Base-by-base conservation (phyloP, 2,888 invertebrate genomes). In the Liodrosophila aerea region DNA sequence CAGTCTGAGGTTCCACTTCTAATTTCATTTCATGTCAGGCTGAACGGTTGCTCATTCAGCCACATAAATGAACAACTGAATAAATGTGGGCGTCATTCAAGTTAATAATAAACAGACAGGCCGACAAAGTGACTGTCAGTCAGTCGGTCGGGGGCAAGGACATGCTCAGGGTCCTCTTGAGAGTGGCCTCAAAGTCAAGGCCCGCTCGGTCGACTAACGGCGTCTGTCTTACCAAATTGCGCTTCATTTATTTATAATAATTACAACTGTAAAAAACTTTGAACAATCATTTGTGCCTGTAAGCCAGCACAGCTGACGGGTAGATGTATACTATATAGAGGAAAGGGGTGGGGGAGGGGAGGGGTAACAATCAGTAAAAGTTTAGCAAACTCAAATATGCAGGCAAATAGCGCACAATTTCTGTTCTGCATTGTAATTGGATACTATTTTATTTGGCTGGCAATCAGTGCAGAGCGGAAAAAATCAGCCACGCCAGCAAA, bases 221-320 rank as follows among this genome's bases (percentile, higher is more conserved):
- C 54, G 59, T 51, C 50, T 62, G 82, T 22, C 56, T 60, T 57
- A 65, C 65, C 58, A 76, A 76, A 84, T 81, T 71, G 77, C 73
- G 77, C 82, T 81, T 81, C 86, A 81, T 81, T 81, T 81, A 86
- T 81, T 81, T 81, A 81, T 81, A 81, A 81, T 81, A 86, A 81
- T 81, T 81, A 81, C 81, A 76, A 71, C 68, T 60, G 74, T 64
- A 73, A 81, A 86, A 22, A 86, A 81, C 60, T 86, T 81, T 81
- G 63, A 76, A 84, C 73, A 76, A 64, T 76, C 86, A 81, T 81
- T 84, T 68, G 44, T 46, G 30, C 27, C 37, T 30, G n/a, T n/a
- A 40, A 59, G 52, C 49, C 54, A 47, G 15, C 47, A 15, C 76
- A 62, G 72, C 65, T 61, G 76, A 64, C 64, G 53, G 46, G 51